These are phyloP conservation scores for Paedocypris sp. DNA, from an alignment of 2,113 vertebrate species.

Conservation along the genomic window DNA sequence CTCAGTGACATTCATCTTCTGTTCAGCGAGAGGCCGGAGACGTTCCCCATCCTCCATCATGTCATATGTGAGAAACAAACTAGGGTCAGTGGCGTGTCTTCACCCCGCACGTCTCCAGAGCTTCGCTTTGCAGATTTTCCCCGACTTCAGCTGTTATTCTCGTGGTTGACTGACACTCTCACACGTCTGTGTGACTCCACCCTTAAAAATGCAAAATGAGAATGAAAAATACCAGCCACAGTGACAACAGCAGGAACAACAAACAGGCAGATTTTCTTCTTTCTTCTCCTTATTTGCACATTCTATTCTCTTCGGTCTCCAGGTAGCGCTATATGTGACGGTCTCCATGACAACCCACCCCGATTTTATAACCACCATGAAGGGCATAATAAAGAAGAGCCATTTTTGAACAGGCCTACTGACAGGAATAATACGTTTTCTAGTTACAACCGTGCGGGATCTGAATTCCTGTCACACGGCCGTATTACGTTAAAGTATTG, in stretches of 20 bases:
- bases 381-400: slow-evolving; percentile 47
- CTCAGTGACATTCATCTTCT: not conserved
- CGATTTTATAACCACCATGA: slow-evolving; percentile 48
- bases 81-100: slow-evolving; percentile 1
- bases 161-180: not conserved
- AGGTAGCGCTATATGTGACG: slow-evolving; percentile 40
- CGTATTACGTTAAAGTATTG: too few relatives aligned
- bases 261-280: not conserved
- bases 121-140: slow-evolving; percentile 15
- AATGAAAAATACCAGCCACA: not conserved
- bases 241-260: not conserved
- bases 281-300: not conserved
- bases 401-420: slow-evolving; percentile 37
- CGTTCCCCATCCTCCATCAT: not conserved
- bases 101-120: not conserved
- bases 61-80: not conserved
- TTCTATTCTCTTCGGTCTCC: slow-evolving; percentile 27
- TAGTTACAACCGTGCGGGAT: slow-evolving; percentile 3
- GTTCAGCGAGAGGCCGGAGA: slow-evolving; percentile 1
- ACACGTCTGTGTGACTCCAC: too few relatives aligned
- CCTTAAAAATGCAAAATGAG: not conserved
- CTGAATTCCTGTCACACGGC: too few relatives aligned
- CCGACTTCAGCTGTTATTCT: not conserved
- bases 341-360: slow-evolving; percentile 54
- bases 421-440: slow-evolving; percentile 4